Percentiles rank a stretch among this genome's conserved stretches.
Evolutionary conservation across 2,113 vertebrate species (phyloP).

Genomic region (Bungarus multicinctus): DNA sequence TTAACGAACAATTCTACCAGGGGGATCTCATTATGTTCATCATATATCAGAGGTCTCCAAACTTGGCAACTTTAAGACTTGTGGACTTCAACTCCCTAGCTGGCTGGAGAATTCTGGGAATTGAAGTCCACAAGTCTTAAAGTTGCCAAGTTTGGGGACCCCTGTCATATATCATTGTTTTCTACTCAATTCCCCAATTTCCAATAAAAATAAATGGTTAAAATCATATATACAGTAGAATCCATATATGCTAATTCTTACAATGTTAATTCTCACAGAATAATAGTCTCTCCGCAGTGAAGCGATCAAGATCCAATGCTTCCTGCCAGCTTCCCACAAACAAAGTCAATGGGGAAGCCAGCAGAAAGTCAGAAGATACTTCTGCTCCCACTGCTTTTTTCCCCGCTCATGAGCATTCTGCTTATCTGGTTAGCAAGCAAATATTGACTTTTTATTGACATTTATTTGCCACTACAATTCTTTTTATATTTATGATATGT

Average conservation of each 20-base stretch:
- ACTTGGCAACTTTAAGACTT: no score
- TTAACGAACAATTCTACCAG: neutral
- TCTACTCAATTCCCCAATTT: neutral
- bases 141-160: no score
- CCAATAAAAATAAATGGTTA: neutral
- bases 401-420: neutral
- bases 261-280: no score
- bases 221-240: neutral
- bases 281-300: neutral
- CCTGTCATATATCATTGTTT: neutral
- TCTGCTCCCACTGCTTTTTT: neutral
- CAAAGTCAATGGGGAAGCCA: neutral
- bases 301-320: neutral
- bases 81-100: no score
- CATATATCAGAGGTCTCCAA: no score
- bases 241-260: neutral
- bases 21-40: neutral
- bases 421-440: neutral
- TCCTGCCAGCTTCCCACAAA: neutral
- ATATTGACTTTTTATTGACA: neutral
- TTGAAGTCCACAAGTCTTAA: no score
- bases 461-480: neutral
- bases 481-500: neutral
- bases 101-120: no score
- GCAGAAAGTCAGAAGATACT: neutral